Evolutionary conservation across 2,888 invertebrate genomes (phyloP).

Genomic region (Hyppa rectilinea): DNA sequence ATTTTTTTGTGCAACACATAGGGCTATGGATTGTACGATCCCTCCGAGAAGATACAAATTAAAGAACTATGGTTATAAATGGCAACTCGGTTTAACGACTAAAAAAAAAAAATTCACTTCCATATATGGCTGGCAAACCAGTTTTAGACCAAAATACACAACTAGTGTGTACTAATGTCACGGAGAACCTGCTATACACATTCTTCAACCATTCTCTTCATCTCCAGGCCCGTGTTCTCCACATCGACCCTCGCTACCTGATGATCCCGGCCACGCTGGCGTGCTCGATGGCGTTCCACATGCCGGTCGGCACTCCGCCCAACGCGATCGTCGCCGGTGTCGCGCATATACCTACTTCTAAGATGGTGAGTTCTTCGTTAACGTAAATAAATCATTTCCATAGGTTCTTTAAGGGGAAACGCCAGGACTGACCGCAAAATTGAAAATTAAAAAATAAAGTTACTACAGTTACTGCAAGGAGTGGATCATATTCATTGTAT

Average conservation of each 20-base stretch:
- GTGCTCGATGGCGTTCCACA: constrained; percentile 97
- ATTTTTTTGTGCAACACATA: neutral
- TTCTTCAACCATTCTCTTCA: neutral
- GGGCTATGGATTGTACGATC: neutral
- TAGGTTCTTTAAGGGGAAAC: too few species aligned
- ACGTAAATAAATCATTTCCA: neutral
- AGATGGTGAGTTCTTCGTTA: constrained; percentile 91
- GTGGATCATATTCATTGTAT: neutral
- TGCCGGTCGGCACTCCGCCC: constrained; percentile 98
- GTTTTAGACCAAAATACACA: neutral
- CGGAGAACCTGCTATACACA: neutral
- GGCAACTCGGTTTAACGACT: neutral
- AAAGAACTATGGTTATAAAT: neutral
- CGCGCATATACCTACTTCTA: constrained; percentile 94
- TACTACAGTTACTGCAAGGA: neutral
- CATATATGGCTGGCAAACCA: neutral
- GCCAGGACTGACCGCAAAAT: too few species aligned
- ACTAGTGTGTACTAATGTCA: neutral
- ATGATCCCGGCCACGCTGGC: constrained; percentile 97
- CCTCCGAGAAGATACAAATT: too few species aligned
- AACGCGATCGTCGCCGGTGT: constrained; percentile 98
- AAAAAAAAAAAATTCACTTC: neutral
- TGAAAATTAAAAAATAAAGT: too few species aligned
- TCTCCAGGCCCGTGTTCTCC: constrained; percentile 92
- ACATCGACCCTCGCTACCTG: constrained; percentile 96